phyloP scores from a whole-genome alignment of 2,888 invertebrate species.

The Ametastegia equiseti region DNA sequence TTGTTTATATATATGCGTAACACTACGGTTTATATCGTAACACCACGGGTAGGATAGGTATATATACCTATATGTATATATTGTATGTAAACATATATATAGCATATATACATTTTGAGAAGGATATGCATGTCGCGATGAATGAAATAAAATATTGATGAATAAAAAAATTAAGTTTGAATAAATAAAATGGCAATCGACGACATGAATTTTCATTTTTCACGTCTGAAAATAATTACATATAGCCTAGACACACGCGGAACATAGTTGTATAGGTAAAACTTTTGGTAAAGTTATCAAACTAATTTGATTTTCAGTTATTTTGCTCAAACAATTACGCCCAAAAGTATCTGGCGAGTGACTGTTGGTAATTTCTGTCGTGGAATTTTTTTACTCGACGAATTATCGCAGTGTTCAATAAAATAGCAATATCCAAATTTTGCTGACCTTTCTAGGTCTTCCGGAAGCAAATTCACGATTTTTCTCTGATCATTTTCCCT shows the following conservation, averaged over 20 bases:
- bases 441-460: too few relatives aligned
- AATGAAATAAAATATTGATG: not conserved
- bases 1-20: slow-evolving; percentile 17
- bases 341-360: not conserved
- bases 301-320: slow-evolving; percentile 17
- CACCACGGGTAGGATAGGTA: slow-evolving; percentile 24
- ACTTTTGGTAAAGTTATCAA: slow-evolving; percentile 19
- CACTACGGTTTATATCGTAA: slow-evolving; percentile 29
- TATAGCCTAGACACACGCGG: slow-evolving; percentile 1
- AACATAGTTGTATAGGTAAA: not conserved
- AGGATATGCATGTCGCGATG: not conserved
- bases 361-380: not conserved
- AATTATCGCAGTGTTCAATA: too few relatives aligned
- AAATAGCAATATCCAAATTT: too few relatives aligned
- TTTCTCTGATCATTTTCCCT: too few relatives aligned
- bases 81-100: too few relatives aligned
- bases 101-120: slow-evolving; percentile 3
- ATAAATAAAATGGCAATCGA: not conserved
- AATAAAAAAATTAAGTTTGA: not conserved
- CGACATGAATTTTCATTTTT: not conserved
- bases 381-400: too few relatives aligned
- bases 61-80: slow-evolving; percentile 10
- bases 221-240: not conserved
- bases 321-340: not conserved
- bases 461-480: too few relatives aligned